phyloP scores from a whole-genome alignment of 2,797 vertebrate species.

The Crotalus adamanteus region DNA sequence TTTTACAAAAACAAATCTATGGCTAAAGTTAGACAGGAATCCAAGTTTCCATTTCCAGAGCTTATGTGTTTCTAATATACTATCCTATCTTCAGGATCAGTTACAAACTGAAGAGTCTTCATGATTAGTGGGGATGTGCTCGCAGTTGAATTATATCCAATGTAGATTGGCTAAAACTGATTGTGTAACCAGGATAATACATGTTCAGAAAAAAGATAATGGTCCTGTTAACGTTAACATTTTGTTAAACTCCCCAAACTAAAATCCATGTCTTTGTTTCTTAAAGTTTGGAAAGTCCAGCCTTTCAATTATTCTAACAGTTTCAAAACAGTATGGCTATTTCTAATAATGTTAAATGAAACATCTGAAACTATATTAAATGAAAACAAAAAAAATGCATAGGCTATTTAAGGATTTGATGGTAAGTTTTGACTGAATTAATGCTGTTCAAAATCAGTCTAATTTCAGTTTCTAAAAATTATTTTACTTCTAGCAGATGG shows the following conservation, averaged over 20 bases:
- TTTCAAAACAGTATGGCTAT: not conserved
- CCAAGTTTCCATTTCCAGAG: not conserved
- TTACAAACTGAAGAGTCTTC: not conserved
- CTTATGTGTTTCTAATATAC: not conserved
- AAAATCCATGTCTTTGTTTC: not conserved
- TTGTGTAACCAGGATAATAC: not conserved
- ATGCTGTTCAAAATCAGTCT: not conserved
- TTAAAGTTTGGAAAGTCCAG: not conserved
- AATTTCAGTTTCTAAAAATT: not conserved
- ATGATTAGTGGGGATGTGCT: not conserved
- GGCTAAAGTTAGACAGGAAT: not conserved
- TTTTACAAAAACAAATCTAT: not conserved
- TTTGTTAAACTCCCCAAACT: not conserved
- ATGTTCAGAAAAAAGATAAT: not conserved
- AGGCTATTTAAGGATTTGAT: not conserved
- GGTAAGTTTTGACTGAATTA: not conserved
- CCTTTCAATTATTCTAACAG: not conserved
- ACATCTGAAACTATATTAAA: not conserved
- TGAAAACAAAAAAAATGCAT: not conserved
- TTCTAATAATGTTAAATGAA: not conserved
- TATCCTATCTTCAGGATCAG: not conserved
- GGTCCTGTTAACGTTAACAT: not conserved
- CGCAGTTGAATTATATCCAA: not conserved
- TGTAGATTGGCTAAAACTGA: not conserved
- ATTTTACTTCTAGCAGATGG: not conserved